phyloP scores from a whole-genome alignment of 37 sponge, comb jelly and placozoan species.

The Halisarca cf. caerulea region DNA sequence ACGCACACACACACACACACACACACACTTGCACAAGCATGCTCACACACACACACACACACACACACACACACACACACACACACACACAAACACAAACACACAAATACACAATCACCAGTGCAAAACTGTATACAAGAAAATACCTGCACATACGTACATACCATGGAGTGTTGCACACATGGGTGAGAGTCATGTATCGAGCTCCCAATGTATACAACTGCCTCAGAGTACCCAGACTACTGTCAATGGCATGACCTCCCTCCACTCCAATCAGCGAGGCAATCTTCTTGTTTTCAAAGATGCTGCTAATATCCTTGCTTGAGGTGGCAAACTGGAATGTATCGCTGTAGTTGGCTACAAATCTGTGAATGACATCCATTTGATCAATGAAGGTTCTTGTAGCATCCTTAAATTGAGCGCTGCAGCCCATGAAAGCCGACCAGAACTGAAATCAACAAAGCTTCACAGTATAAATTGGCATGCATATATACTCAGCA shows the following conservation, averaged over 20 bases:
- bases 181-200: constrained; percentile 83
- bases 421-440: constrained; percentile 55
- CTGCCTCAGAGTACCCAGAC: constrained; percentile 76
- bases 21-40: no score
- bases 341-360: constrained; percentile 46
- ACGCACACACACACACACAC: no score
- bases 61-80: no score
- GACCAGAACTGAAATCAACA: constrained; percentile 83
- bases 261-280: constrained; percentile 81
- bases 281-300: constrained; percentile 43
- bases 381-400: constrained; percentile 71
- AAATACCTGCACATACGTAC: constrained; percentile 22
- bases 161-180: constrained; percentile 78
- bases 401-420: constrained; percentile 61
- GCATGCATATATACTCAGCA: no score
- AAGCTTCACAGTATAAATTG: no score
- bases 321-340: constrained; percentile 62
- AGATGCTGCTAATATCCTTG: constrained; percentile 38
- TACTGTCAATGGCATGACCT: constrained; percentile 83
- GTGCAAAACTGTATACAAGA: no score
- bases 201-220: constrained; percentile 72
- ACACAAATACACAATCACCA: no score
- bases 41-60: no score
- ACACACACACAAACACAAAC: no score
- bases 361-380: constrained; percentile 72